phyloP scores from a whole-genome alignment of 2,888 invertebrate species.

The Ophioninae sp. region DNA sequence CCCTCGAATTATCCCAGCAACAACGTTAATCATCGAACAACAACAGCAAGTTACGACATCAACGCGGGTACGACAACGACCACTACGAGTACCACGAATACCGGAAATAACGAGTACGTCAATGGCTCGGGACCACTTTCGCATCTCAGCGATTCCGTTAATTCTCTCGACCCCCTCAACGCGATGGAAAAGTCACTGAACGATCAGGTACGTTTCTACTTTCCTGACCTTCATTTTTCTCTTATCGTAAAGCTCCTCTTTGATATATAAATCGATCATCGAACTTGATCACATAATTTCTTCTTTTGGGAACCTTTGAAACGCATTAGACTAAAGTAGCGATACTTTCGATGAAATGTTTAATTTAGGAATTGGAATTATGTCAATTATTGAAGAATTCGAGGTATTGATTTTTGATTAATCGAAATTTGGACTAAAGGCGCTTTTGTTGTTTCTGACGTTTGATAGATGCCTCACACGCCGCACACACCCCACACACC shows the following conservation, averaged over 20 bases:
- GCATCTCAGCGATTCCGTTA: constrained; percentile 92
- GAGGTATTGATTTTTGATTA: neutral
- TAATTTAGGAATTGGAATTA: too few species aligned
- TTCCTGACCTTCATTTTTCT: neutral
- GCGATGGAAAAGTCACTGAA: constrained; percentile 96
- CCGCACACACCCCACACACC: constrained; percentile 91
- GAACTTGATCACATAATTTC: neutral
- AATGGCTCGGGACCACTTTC: constrained; percentile 89
- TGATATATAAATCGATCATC: neutral
- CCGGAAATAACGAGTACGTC: constrained; percentile 85
- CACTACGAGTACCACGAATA: constrained; percentile 76
- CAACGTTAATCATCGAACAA: constrained; percentile 75
- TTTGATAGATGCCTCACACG: constrained; percentile 88
- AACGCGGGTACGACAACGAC: constrained; percentile 83
- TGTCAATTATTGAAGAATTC: too few species aligned
- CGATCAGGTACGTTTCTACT: constrained; percentile 85
- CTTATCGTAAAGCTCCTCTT: neutral
- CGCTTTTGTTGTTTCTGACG: neutral
- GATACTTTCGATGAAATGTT: too few species aligned
- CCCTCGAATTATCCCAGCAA: constrained; percentile 82
- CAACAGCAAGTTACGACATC: constrained; percentile 81
- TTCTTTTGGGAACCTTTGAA: neutral
- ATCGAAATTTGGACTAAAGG: neutral
- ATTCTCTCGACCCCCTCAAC: constrained; percentile 94
- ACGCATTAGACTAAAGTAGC: too few species aligned